Percentiles rank a stretch among this genome's conserved stretches.
phyloP scores from a whole-genome alignment of 2,797 vertebrate genomes.

The Vireo griseus region DNA sequence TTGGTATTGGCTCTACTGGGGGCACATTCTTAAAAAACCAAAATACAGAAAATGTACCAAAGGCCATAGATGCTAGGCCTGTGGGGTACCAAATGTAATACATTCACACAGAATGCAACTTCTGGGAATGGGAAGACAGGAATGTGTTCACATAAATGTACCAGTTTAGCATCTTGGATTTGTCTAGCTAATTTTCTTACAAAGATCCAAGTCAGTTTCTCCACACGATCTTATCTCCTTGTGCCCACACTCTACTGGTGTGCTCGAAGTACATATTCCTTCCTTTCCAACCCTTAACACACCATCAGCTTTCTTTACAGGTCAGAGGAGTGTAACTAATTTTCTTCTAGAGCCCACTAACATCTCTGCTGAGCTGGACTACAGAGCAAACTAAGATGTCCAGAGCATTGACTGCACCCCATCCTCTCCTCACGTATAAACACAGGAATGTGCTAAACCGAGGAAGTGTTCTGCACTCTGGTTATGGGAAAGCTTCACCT shows the following conservation, averaged over 20 bases:
- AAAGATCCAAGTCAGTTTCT: background rate
- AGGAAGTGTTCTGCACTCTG: background rate
- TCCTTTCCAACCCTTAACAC: background rate
- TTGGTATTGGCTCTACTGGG: background rate
- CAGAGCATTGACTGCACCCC: too few relatives aligned
- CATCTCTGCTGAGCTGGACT: background rate
- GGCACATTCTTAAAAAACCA: background rate
- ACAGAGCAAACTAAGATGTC: background rate
- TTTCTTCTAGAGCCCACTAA: background rate
- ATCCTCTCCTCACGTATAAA: rapidly evolving
- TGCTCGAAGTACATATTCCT: background rate
- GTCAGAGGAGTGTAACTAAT: background rate
- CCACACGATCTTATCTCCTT: background rate
- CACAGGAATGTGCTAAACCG: rapidly evolving
- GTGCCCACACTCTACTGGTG: background rate
- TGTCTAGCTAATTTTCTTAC: background rate
- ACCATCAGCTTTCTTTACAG: background rate
- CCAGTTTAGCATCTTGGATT: background rate
- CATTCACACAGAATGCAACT: background rate
- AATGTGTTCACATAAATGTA: background rate
- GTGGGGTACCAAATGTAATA: background rate
- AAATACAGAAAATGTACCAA: background rate
- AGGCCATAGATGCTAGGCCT: background rate
- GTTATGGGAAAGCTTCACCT: background rate
- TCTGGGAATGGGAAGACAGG: background rate